phyloP scores from a whole-genome alignment of 2,888 invertebrate species.

The Rotaria macrura region DNA sequence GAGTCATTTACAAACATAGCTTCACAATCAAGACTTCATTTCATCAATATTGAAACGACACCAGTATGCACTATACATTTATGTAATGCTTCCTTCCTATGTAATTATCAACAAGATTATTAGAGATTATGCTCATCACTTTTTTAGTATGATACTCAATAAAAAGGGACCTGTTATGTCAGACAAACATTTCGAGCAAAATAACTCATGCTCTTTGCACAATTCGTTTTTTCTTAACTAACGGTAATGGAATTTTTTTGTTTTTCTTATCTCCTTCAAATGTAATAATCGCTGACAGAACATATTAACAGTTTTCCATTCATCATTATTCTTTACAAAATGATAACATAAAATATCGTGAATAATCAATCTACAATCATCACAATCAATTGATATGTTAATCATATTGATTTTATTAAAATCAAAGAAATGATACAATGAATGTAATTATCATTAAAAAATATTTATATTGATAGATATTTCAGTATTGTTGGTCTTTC shows the following conservation, averaged over 20 bases:
- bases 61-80: background rate
- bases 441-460: no score
- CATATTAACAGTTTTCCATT: background rate
- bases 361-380: background rate
- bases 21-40: background rate
- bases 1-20: background rate
- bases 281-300: background rate
- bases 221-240: background rate
- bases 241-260: background rate
- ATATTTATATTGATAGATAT: no score
- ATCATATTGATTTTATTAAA: no score
- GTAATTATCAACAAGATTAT: background rate
- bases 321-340: background rate
- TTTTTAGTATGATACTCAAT: background rate
- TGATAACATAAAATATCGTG: background rate
- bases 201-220: background rate
- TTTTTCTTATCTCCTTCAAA: background rate
- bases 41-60: background rate
- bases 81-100: background rate
- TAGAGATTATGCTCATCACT: background rate
- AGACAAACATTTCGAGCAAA: background rate
- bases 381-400: no score
- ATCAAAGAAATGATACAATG: no score
- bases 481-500: no score
- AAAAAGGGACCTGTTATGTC: background rate